phyloP scores from a whole-genome alignment of 1,140 invertebrate species.

The Pararge aegeria region DNA sequence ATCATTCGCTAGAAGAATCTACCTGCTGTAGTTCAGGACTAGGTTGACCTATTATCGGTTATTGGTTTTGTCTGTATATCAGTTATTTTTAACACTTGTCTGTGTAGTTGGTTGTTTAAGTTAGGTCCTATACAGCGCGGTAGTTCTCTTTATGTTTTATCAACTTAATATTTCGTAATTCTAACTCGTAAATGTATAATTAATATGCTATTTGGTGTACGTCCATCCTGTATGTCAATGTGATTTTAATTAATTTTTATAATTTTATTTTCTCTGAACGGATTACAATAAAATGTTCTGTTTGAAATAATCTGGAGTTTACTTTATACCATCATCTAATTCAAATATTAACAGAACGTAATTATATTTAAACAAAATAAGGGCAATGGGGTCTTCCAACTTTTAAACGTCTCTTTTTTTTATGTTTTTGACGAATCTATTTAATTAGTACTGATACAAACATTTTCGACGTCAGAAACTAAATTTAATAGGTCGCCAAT shows the following conservation, averaged over 20 bases:
- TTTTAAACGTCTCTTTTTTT: no score
- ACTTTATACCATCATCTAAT: conserved; percentile 40
- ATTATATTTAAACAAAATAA: background rate
- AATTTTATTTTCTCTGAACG: conserved; percentile 67
- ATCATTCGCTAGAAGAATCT: conserved; percentile 31
- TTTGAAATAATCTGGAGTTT: conserved; percentile 73
- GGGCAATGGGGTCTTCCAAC: no score
- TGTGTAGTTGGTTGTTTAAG: conserved; percentile 67
- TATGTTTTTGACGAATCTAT: no score
- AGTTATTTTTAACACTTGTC: conserved; percentile 58
- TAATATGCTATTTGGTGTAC: conserved; percentile 73
- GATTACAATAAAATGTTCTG: conserved; percentile 80
- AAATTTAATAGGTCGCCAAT: no score
- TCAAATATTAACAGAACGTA: conserved; percentile 8
- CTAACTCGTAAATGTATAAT: conserved; percentile 72
- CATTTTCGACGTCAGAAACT: no score
- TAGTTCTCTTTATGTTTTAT: conserved; percentile 55
- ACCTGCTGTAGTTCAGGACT: conserved; percentile 21
- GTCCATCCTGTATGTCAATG: conserved; percentile 77
- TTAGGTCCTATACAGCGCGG: conserved; percentile 59
- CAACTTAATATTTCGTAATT: conserved; percentile 62
- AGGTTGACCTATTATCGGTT: conserved; percentile 40
- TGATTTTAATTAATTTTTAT: conserved; percentile 63
- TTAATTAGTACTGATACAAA: no score
- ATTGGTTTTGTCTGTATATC: conserved; percentile 74